Conservation (phyloP, 2,888 invertebrate genomes). For the Myopa testacea region DNA sequence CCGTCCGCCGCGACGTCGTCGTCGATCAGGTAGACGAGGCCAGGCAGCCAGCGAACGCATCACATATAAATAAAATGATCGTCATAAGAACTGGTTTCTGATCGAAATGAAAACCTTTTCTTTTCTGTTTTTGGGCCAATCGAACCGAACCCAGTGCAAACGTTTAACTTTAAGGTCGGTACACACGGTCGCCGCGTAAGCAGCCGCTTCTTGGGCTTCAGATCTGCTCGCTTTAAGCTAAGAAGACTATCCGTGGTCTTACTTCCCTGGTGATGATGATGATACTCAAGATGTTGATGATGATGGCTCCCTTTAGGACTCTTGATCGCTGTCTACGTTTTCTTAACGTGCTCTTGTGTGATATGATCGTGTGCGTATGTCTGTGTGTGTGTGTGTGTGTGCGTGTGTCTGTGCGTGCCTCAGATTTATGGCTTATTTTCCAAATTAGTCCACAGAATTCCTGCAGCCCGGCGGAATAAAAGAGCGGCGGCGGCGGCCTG, state of each 20-base stretch:
- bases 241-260: no score
- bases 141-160: slow-evolving; percentile 8
- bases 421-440: slow-evolving; percentile 23
- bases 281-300: slow-evolving; percentile 17
- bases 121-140: slow-evolving; percentile 20
- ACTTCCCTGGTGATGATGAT: not conserved
- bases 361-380: no score
- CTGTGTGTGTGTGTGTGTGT: no score
- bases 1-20: no score
- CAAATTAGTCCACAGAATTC: slow-evolving; percentile 11
- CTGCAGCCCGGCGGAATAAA: not conserved
- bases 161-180: not conserved
- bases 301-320: slow-evolving; percentile 47
- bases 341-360: not conserved
- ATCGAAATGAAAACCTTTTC: slow-evolving; percentile 8
- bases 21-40: slow-evolving; percentile 13
- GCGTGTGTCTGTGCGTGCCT: not conserved
- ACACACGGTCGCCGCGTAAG: not conserved
- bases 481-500: no score
- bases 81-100: slow-evolving; percentile 40
- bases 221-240: no score
- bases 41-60: not conserved
- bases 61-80: not conserved
- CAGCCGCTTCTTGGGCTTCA: no score
- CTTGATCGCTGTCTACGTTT: slow-evolving; percentile 24